A percentile compares a stretch with the other conserved stretches of the same genome.
These are phyloP conservation scores for Marronus borbonicus DNA, from an alignment of 2,888 invertebrate species.

Conservation along the genomic window DNA sequence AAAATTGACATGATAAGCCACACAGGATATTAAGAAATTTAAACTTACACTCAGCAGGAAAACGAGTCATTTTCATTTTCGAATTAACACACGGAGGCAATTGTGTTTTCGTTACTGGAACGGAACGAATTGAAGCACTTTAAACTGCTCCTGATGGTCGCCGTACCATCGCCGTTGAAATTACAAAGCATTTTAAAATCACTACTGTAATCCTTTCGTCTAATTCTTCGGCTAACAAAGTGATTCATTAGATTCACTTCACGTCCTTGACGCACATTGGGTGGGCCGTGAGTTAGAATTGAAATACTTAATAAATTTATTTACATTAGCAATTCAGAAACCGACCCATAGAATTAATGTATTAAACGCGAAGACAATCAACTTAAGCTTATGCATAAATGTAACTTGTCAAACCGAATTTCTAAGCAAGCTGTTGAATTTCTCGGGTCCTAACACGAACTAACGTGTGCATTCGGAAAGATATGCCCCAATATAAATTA, in stretches of 20 bases:
- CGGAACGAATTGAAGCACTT: constrained; percentile 36
- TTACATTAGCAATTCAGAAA: constrained; percentile 40
- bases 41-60: constrained; percentile 37
- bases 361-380: no score
- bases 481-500: constrained; percentile 36
- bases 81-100: constrained; percentile 30
- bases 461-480: neutral
- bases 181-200: constrained; percentile 45
- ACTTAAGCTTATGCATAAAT: no score
- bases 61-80: constrained; percentile 41
- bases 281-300: constrained; percentile 32
- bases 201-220: constrained; percentile 36
- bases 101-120: constrained; percentile 36
- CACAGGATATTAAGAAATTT: constrained; percentile 34
- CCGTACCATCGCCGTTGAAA: neutral
- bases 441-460: constrained; percentile 25
- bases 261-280: constrained; percentile 29
- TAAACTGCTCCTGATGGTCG: constrained; percentile 1
- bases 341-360: neutral
- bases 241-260: constrained; percentile 33
- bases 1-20: constrained; percentile 19
- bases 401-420: neutral
- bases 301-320: constrained; percentile 43
- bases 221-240: constrained; percentile 33
- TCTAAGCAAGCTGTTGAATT: constrained; percentile 3